Percentiles rank a stretch among this genome's conserved stretches.
These are phyloP conservation scores for Strix uralensis DNA, from an alignment of 2,113 vertebrate species.

Conservation along the genomic window DNA sequence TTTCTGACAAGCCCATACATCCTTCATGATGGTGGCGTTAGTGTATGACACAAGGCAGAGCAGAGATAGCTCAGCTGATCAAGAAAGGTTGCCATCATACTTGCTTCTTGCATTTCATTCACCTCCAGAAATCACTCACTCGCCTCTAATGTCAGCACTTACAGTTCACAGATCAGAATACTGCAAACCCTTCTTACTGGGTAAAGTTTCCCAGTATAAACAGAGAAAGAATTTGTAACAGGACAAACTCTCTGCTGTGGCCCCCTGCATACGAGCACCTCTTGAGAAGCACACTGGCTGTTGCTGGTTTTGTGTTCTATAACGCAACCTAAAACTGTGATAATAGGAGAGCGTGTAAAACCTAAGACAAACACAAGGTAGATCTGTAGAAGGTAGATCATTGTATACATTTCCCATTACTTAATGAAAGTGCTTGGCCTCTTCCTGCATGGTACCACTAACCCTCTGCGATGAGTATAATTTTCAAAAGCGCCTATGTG, in stretches of 20 bases:
- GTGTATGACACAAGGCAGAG: background rate
- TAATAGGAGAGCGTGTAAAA: background rate
- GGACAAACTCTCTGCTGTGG: background rate
- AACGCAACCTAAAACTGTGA: background rate
- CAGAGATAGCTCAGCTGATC: background rate
- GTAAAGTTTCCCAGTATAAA: background rate
- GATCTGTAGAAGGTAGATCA: background rate
- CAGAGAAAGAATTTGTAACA: background rate
- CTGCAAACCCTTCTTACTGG: background rate
- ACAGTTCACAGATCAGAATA: background rate
- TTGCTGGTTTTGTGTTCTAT: background rate
- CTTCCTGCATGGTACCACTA: background rate
- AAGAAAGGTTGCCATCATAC: background rate
- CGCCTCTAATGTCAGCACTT: background rate
- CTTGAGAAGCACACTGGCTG: background rate
- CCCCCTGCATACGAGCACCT: background rate
- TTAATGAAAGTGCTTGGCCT: background rate
- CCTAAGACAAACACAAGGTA: background rate
- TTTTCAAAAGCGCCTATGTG: background rate
- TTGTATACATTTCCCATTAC: background rate
- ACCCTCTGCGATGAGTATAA: background rate
- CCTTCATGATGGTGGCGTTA: background rate
- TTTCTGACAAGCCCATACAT: background rate
- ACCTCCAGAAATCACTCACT: background rate
- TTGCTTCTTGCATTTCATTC: background rate